Conservation (phyloP, 2,113 vertebrate genomes). For the Gallinago paraguaiae region DNA sequence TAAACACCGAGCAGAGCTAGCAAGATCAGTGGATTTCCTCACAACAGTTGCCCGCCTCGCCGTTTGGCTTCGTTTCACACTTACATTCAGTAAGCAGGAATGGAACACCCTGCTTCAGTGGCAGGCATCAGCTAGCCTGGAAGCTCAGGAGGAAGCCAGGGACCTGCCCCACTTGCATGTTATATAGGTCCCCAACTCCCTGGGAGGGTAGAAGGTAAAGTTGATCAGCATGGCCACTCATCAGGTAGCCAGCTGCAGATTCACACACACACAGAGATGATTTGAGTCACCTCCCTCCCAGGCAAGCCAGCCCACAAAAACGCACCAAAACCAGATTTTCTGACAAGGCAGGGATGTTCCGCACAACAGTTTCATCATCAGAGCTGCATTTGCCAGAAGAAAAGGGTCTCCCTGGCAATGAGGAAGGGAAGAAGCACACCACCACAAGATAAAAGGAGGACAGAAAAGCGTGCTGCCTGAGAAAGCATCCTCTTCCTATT, state of each 20-base stretch:
- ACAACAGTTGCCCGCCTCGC: background rate
- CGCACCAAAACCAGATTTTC: background rate
- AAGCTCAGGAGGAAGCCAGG: background rate
- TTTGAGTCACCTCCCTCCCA: background rate
- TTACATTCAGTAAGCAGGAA: background rate
- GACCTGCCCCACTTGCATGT: background rate
- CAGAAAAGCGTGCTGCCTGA: background rate
- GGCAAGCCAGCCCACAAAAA: background rate
- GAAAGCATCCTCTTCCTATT: background rate
- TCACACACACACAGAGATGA: fast-evolving
- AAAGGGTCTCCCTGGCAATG: background rate
- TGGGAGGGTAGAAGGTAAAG: background rate
- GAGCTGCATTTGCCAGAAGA: background rate
- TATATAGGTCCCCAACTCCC: background rate
- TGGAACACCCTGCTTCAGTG: background rate
- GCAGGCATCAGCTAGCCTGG: background rate
- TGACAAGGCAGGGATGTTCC: background rate
- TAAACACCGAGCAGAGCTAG: slow-evolving; percentile 34
- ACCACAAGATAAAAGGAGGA: background rate
- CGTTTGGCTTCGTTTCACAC: background rate
- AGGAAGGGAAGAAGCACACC: background rate
- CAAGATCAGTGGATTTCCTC: slow-evolving; percentile 53
- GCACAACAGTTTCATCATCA: background rate
- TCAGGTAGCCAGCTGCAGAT: background rate
- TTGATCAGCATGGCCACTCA: background rate